Conservation (phyloP, 2,888 invertebrate genomes). For the Flexamia atlantica region DNA sequence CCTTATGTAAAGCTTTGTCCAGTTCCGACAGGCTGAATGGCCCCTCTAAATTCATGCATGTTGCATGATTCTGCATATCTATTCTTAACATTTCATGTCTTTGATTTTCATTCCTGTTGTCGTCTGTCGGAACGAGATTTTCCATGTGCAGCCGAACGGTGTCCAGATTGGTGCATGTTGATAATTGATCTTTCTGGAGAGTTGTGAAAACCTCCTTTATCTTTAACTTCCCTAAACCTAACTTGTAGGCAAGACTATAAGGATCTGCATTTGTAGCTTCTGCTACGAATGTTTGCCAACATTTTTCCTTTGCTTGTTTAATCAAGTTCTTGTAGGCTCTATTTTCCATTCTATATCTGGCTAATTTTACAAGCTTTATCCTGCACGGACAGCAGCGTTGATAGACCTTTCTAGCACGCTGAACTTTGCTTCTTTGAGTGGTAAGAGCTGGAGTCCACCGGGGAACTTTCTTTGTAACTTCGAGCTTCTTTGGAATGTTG, state of each 20-base stretch:
- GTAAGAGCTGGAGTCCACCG: background rate
- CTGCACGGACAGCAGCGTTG: background rate
- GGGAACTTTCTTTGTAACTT: background rate
- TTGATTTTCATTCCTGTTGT: too few relatives aligned
- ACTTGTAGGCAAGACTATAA: background rate
- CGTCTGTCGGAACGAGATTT: too few relatives aligned
- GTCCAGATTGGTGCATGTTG: too few relatives aligned
- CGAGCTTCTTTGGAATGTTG: background rate
- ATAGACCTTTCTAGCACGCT: background rate
- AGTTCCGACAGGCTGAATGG: too few relatives aligned
- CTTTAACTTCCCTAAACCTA: background rate
- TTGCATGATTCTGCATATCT: too few relatives aligned
- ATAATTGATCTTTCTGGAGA: background rate
- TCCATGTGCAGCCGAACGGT: too few relatives aligned
- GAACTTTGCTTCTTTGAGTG: background rate
- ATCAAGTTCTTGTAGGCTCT: background rate
- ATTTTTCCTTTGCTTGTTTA: background rate
- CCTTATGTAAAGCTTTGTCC: too few relatives aligned
- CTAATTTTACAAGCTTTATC: background rate
- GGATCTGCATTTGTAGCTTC: background rate
- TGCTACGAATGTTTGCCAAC: background rate
- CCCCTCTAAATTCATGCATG: too few relatives aligned
- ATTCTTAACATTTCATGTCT: too few relatives aligned
- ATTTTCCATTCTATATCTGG: background rate
- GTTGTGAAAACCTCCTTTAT: background rate